These are phyloP conservation scores for Synergus umbraculus DNA, from an alignment of 2,888 invertebrate genomes.

Conservation along the genomic window DNA sequence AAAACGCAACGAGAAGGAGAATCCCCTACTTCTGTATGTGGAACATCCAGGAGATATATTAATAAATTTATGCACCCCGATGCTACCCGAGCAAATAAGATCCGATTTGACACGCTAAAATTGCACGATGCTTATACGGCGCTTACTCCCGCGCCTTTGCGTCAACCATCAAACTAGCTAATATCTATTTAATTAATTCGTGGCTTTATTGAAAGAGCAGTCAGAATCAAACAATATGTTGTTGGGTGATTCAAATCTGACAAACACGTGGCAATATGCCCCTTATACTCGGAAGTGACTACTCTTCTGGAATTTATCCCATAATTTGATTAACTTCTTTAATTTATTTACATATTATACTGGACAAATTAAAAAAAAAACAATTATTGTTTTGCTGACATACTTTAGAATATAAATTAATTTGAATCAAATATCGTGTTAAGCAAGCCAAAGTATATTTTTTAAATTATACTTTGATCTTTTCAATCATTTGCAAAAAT, in stretches of 20 bases:
- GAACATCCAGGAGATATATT: constrained; percentile 55
- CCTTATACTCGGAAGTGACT: constrained; percentile 14
- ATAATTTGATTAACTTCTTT: constrained; percentile 5
- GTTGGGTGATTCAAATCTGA: constrained; percentile 25
- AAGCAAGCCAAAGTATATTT: too few relatives aligned
- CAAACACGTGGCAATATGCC: constrained; percentile 26
- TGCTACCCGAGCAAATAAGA: constrained; percentile 64
- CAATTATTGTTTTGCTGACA: too few relatives aligned
- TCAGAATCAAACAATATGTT: constrained; percentile 59
- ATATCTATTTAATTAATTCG: constrained; percentile 75
- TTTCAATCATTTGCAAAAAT: too few relatives aligned
- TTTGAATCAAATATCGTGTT: too few relatives aligned
- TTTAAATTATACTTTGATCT: too few relatives aligned
- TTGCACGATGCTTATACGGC: constrained; percentile 61
- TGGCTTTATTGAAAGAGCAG: constrained; percentile 57
- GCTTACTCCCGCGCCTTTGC: constrained; percentile 49
- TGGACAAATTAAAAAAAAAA: not conserved
- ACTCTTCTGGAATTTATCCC: constrained; percentile 14
- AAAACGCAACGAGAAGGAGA: constrained; percentile 36
- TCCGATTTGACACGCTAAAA: constrained; percentile 69
- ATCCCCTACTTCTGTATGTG: constrained; percentile 48
- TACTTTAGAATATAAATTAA: too few relatives aligned
- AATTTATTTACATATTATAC: not conserved
- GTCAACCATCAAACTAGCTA: constrained; percentile 70
- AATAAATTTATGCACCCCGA: constrained; percentile 73